Evolutionary conservation across 2,888 invertebrate species (phyloP), one percentile per base, ranked within the genome.

Genomic region (Odontocerum albicorne): DNA sequence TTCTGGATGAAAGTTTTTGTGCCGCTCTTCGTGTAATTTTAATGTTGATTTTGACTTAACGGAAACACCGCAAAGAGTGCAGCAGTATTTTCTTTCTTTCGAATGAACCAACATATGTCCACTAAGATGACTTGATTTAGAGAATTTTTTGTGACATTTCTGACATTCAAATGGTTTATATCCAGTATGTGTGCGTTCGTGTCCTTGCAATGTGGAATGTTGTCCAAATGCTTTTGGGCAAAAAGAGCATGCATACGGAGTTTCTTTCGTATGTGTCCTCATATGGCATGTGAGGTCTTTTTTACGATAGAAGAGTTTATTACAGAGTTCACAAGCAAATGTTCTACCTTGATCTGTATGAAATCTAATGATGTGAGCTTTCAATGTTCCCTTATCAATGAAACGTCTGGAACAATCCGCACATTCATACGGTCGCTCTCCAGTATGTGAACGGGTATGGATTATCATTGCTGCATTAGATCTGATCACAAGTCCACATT

Each of bases 91-190:
- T 40, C 17, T 40, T 17, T 43, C 81, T 32, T 80, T 70, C 3
- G 68, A 72, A 62, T 78, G 78, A 0, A 74, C 75, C 1, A 63
- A 63, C 38, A 69, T 67, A 58, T 78, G 78, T 49, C 71, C 72
- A 7, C 64, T 68, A 1, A 76, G 67, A 8, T 72, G 65, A 16
- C 68, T 67, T 46, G 66, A 70, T 31, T 74, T 73, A 8, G 65
- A 65, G 63, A 78, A 78, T 15, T 66, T 66, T 59, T 72, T 74
- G 1, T 66, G 67, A 61, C 78, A 78, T 1, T 68, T 67, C 0
- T 66, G 62, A 55, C 78, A 78, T 1, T 70, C 42, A 51, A 64
- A 75, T 1, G 77, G 77, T 32, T 70, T 72, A 42, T 76, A 75
- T 0, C 77, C 77, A 0, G 76, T 76, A 59, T 78, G 78, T 4